These are phyloP conservation scores for Pectinophora gossypiella DNA, from an alignment of 1,140 invertebrate genomes.

Conservation along the genomic window DNA sequence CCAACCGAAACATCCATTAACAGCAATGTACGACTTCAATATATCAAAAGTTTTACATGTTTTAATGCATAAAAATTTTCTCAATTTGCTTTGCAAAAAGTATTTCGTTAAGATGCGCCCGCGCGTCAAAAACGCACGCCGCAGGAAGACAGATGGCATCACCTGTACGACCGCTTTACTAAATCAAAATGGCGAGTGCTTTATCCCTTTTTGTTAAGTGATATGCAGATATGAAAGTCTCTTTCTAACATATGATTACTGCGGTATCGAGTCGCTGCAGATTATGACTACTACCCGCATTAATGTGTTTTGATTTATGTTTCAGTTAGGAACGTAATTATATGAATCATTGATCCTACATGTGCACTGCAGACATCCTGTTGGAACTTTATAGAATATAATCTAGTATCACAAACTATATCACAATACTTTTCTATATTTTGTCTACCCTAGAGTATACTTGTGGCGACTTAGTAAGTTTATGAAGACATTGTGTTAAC, in stretches of 20 bases:
- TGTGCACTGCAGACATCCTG: too few species aligned
- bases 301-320: conserved; percentile 32
- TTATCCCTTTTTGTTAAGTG: conserved; percentile 11
- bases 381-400: too few species aligned
- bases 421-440: too few species aligned
- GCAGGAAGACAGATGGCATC: conserved; percentile 28
- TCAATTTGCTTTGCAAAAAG: conserved; percentile 2
- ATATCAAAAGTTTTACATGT: not conserved
- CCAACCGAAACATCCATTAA: not conserved
- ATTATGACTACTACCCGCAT: conserved; percentile 31
- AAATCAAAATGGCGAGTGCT: conserved; percentile 34
- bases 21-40: conserved; percentile 3
- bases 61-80: conserved; percentile 3
- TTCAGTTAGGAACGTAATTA: conserved; percentile 11
- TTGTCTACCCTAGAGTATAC: too few species aligned
- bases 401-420: too few species aligned
- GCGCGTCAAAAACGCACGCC: conserved; percentile 3
- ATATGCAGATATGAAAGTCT: conserved; percentile 10
- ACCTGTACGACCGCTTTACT: conserved; percentile 18
- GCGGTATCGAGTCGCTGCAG: conserved; percentile 13
- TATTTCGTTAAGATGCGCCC: not conserved
- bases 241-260: conserved; percentile 26
- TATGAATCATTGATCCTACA: too few species aligned
- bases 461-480: too few species aligned
- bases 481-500: too few species aligned